A percentile compares a stretch with the other conserved stretches of the same genome.
These are phyloP conservation scores for Epinotia brunnichana DNA, from an alignment of 2,888 invertebrate species.

Conservation along the genomic window DNA sequence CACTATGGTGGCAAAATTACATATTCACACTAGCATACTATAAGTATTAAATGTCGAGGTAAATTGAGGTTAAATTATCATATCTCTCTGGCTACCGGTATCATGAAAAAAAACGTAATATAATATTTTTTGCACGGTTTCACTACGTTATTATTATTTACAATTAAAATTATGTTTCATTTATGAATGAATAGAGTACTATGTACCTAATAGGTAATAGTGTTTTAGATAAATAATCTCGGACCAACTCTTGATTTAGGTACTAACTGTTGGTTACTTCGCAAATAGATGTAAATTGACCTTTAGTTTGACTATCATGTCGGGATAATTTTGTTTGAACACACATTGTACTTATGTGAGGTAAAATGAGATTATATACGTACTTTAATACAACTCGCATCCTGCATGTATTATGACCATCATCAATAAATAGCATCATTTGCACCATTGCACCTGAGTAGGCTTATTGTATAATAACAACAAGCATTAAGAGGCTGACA, in stretches of 20 bases:
- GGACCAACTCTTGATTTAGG: too few species aligned
- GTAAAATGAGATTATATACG: not conserved
- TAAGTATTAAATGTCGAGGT: slow-evolving; percentile 28
- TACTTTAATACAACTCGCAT: not conserved
- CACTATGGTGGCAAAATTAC: slow-evolving; percentile 36
- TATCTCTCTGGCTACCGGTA: not conserved
- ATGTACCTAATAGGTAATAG: too few species aligned
- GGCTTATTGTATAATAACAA: slow-evolving; percentile 52
- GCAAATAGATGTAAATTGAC: not conserved
- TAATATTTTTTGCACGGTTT: slow-evolving; percentile 3
- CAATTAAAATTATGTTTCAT: not conserved
- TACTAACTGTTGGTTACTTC: too few species aligned
- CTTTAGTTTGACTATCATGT: not conserved
- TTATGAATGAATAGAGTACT: too few species aligned
- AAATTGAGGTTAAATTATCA: not conserved
- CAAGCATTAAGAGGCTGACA: too few species aligned
- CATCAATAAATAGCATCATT: slow-evolving; percentile 2
- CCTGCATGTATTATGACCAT: not conserved
- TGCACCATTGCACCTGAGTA: slow-evolving; percentile 47
- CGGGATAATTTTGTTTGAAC: not conserved
- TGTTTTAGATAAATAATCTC: too few species aligned
- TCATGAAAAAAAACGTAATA: not conserved
- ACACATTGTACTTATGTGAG: not conserved
- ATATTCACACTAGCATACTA: slow-evolving; percentile 13
- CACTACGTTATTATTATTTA: not conserved